Conservation (phyloP, 2,888 invertebrate species). For the Nowickia ferox region DNA sequence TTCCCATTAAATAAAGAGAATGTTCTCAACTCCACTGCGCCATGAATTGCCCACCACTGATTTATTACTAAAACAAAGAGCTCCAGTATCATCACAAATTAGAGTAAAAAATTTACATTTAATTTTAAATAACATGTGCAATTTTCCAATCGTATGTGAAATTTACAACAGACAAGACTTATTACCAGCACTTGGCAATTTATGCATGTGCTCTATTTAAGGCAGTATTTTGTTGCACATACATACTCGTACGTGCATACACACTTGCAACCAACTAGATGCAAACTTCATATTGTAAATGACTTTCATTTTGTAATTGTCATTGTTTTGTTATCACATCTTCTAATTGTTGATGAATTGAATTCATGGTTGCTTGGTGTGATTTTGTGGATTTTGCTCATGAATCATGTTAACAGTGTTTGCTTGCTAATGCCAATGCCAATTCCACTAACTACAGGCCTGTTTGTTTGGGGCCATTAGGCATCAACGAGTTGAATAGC, state of each 20-base stretch:
- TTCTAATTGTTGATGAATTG: conserved; percentile 61
- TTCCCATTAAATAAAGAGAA: too few species aligned
- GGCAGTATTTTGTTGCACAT: neutral
- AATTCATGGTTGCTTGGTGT: conserved; percentile 42
- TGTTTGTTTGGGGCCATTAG: neutral
- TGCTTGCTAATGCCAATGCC: conserved; percentile 12
- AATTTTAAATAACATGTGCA: conserved; percentile 40
- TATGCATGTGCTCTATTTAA: conserved; percentile 10
- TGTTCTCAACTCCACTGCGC: too few species aligned
- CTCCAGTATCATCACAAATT: neutral
- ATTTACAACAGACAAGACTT: conserved; percentile 47
- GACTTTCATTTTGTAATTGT: conserved; percentile 53
- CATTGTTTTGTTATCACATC: conserved; percentile 62
- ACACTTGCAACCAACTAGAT: too few species aligned
- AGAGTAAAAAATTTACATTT: conserved; percentile 7
- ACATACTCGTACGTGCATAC: too few species aligned
- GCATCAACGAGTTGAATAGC: neutral
- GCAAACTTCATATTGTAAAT: neutral
- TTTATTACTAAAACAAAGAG: neutral
- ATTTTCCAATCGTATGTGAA: conserved; percentile 34
- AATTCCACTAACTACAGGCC: neutral
- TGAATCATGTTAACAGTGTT: conserved; percentile 14
- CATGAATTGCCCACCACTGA: neutral
- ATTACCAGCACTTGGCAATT: conserved; percentile 40
- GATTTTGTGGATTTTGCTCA: conserved; percentile 40